phyloP scores from a whole-genome alignment of 2,888 invertebrate genomes.

The Andrena dorsata region DNA sequence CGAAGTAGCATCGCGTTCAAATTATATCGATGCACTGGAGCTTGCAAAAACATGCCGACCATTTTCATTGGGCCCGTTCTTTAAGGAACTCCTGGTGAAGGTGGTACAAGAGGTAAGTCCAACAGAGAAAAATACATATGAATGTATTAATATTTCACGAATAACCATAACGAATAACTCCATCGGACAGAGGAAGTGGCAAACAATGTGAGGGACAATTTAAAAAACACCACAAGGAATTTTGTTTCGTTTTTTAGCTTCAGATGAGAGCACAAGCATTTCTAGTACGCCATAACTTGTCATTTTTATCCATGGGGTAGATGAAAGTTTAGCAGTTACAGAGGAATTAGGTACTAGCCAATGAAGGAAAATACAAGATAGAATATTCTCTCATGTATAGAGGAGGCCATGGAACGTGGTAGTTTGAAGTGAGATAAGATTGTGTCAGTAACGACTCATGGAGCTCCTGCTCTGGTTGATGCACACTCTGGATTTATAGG shows the following conservation, averaged over 20 bases:
- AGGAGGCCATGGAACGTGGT: neutral
- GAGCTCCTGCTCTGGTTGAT: too few relatives aligned
- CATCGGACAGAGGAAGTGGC: neutral
- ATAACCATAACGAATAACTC: too few relatives aligned
- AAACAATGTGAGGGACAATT: neutral
- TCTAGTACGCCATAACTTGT: conserved; percentile 15
- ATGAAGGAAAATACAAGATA: conserved; percentile 16
- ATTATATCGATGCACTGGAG: too few relatives aligned
- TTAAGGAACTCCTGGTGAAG: too few relatives aligned
- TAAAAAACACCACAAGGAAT: neutral
- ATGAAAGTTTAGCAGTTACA: conserved; percentile 8
- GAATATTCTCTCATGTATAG: conserved; percentile 7
- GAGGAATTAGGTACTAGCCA: conserved; percentile 18
- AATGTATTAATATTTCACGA: too few relatives aligned
- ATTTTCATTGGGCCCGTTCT: too few relatives aligned
- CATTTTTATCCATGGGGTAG: conserved; percentile 28
- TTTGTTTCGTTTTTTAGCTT: conserved; percentile 18
- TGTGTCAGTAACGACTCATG: too few relatives aligned
- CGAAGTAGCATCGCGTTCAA: too few relatives aligned
- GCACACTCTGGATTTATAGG: too few relatives aligned
- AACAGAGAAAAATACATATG: too few relatives aligned
- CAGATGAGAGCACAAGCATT: conserved; percentile 23
- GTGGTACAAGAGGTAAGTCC: too few relatives aligned
- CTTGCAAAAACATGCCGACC: too few relatives aligned
- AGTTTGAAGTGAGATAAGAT: neutral